Evolutionary conservation across 2,888 invertebrate genomes (phyloP).

Genomic region (Camponotus fellah): DNA sequence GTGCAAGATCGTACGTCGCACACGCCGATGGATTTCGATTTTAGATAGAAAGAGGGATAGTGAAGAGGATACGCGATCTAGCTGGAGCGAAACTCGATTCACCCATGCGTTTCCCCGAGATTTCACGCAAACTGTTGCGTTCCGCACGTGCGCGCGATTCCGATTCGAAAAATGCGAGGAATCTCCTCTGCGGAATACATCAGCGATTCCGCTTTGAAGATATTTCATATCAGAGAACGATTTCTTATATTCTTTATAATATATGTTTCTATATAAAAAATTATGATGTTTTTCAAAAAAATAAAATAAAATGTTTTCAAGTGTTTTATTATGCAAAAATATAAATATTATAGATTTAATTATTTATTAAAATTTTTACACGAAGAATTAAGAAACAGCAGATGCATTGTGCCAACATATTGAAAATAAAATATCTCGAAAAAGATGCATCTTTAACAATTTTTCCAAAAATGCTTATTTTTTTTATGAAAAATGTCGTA

Average conservation of each 20-base stretch:
- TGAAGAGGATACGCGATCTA: background rate
- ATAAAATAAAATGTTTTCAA: no score
- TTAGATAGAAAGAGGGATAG: background rate
- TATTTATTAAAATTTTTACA: no score
- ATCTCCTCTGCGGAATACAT: constrained; percentile 1
- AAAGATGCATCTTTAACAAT: background rate
- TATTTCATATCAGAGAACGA: background rate
- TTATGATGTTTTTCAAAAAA: background rate
- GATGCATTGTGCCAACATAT: no score
- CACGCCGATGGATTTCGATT: constrained; percentile 3
- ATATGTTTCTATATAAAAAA: background rate
- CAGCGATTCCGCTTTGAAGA: background rate
- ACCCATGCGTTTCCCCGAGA: background rate
- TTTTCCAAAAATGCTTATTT: background rate
- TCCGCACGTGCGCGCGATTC: constrained; percentile 29
- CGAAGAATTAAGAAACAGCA: no score
- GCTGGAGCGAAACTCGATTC: background rate
- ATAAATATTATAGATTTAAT: no score
- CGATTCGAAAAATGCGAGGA: constrained; percentile 17
- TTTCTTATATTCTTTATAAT: background rate
- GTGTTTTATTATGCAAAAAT: no score
- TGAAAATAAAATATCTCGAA: no score
- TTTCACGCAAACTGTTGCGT: constrained; percentile 42
- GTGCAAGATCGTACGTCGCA: background rate
- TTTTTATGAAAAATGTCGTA: background rate